phyloP scores from a whole-genome alignment of 2,113 vertebrate species.

The Diglossa brunneiventris region DNA sequence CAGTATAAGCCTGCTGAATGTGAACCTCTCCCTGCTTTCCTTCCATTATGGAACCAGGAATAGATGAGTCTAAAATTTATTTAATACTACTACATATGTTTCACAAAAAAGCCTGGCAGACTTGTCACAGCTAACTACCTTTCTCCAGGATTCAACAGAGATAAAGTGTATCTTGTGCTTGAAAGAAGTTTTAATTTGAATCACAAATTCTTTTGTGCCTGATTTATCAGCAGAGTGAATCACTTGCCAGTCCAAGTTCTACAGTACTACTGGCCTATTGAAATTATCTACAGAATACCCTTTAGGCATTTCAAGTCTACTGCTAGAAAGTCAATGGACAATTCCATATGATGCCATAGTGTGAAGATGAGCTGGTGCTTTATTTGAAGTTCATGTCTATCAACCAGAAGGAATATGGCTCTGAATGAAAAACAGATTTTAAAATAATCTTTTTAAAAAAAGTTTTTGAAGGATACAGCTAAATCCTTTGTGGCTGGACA shows the following conservation, averaged over 20 bases:
- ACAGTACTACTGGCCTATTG: background rate
- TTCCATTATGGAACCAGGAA: background rate
- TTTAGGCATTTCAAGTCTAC: background rate
- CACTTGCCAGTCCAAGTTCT: background rate
- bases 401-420: background rate
- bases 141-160: background rate
- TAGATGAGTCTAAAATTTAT: background rate
- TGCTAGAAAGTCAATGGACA: background rate
- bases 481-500: background rate
- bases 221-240: constrained; percentile 20
- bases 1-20: background rate
- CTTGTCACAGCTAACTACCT: background rate
- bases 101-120: background rate
- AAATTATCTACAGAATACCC: background rate
- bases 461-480: background rate
- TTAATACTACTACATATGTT: background rate
- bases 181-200: constrained; percentile 27
- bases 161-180: background rate
- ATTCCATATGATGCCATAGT: background rate
- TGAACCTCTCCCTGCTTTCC: background rate
- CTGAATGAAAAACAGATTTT: background rate
- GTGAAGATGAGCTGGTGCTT: background rate
- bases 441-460: background rate
- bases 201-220: background rate
- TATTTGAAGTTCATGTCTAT: background rate